Evolutionary conservation across 2,797 vertebrate species (phyloP).

Genomic region (Astyanax mexicanus): DNA sequence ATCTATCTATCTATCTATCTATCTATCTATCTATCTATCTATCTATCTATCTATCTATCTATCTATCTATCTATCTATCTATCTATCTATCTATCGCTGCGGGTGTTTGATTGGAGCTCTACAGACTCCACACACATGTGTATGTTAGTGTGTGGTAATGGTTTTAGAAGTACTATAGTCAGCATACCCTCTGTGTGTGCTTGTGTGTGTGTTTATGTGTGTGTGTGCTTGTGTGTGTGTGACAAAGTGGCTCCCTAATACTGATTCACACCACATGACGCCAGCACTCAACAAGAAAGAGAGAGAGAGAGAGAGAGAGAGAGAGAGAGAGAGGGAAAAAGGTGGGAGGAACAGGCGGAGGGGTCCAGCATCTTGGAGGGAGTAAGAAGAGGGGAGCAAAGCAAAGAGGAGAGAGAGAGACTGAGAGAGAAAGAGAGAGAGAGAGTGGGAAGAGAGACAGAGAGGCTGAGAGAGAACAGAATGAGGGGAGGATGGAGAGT

Average conservation of each 20-base stretch:
- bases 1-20: not conserved
- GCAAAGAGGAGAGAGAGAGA: conserved; percentile 4
- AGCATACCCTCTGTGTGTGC: conserved; percentile 16
- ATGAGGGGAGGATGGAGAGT: conserved; percentile 53
- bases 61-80: not conserved
- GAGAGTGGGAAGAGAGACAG: conserved; percentile 46
- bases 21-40: not conserved
- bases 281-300: conserved; percentile 34
- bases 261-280: conserved; percentile 47
- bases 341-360: conserved; percentile 44
- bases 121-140: not conserved
- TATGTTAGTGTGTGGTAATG: conserved; percentile 27
- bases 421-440: conserved; percentile 14
- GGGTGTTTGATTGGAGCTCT: not conserved
- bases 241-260: conserved; percentile 44
- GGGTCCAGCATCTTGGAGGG: conserved; percentile 14
- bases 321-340: conserved; percentile 46
- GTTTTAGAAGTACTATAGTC: not conserved
- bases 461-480: conserved; percentile 39
- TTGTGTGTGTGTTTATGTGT: conserved; percentile 33
- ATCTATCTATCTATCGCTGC: not conserved
- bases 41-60: not conserved
- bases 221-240: conserved; percentile 25
- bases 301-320: conserved; percentile 39
- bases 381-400: not conserved